Evolutionary conservation across 2,113 vertebrate genomes (phyloP).

Genomic region (Eulemur macaco): DNA sequence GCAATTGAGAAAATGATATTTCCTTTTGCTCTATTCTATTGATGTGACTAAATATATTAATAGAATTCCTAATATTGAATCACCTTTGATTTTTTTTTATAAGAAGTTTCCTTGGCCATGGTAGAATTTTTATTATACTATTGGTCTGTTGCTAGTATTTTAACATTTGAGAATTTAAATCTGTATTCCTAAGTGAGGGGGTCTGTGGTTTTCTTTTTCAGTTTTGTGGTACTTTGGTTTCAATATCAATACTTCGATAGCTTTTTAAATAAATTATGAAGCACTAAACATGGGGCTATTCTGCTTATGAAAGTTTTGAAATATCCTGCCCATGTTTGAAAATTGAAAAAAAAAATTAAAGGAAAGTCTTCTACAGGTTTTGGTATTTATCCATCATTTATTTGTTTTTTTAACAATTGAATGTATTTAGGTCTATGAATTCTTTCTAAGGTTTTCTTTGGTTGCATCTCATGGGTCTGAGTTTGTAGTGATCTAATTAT

Average conservation of each 20-base stretch:
- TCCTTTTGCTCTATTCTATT: background rate
- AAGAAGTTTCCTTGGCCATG: background rate
- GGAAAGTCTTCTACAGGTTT: background rate
- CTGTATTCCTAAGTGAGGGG: background rate
- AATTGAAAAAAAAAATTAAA: background rate
- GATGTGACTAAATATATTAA: conserved; percentile 7
- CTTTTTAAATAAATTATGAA: conserved; percentile 41
- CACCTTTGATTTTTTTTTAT: background rate
- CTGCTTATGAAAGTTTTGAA: background rate
- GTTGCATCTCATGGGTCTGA: background rate
- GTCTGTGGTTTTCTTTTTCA: background rate
- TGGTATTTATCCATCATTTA: background rate
- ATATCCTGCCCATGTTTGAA: background rate
- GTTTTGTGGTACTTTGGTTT: background rate
- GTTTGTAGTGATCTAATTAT: background rate
- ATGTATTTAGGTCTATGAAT: background rate
- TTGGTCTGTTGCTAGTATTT: background rate
- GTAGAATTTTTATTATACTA: conserved; percentile 1
- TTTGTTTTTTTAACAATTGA: background rate
- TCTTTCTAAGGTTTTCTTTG: background rate
- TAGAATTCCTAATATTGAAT: conserved; percentile 29
- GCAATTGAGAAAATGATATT: background rate
- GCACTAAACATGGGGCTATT: background rate
- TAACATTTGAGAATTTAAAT: conserved; percentile 5
- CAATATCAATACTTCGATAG: conserved; percentile 8